phyloP scores from a whole-genome alignment of 2,888 invertebrate genomes.

The Mechanitis messenoides region DNA sequence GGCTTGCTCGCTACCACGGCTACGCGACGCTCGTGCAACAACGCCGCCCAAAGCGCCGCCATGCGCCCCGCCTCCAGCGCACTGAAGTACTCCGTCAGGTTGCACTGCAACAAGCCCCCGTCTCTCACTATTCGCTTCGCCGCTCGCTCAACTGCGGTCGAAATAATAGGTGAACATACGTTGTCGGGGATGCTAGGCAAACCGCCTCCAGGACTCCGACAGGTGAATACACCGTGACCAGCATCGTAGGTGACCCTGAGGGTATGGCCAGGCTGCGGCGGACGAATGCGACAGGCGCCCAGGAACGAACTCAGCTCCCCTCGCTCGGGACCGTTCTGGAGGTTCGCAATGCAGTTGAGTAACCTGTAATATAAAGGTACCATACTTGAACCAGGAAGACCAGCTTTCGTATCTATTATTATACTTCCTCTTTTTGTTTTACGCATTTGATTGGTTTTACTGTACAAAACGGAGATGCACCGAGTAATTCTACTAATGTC shows the following conservation, averaged over 20 bases:
- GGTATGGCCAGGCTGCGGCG: conserved; percentile 63
- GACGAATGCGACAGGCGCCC: conserved; percentile 60
- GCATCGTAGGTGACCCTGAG: conserved; percentile 60
- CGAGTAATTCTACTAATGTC: too few species aligned
- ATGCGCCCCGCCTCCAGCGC: conserved; percentile 96
- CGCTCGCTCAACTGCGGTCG: too few species aligned
- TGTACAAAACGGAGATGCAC: too few species aligned
- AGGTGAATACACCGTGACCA: conserved; percentile 64
- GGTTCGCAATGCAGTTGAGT: conserved; percentile 87
- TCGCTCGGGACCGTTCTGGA: conserved; percentile 75
- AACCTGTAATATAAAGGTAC: conserved; percentile 71
- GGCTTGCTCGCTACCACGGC: conserved; percentile 94
- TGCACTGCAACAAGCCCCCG: conserved; percentile 81
- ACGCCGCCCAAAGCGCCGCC: conserved; percentile 96
- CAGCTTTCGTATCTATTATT: too few species aligned
- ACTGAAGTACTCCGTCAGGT: conserved; percentile 97
- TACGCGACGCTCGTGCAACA: conserved; percentile 95
- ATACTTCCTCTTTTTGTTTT: too few species aligned
- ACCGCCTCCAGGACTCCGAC: conserved; percentile 87
- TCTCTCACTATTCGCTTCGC: too few species aligned
- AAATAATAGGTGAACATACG: conserved; percentile 78
- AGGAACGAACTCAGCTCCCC: conserved; percentile 57
- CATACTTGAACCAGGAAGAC: too few species aligned
- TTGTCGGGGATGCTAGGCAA: conserved; percentile 97
- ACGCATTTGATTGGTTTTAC: too few species aligned